These are phyloP conservation scores for Cepaea nemoralis DNA, from an alignment of 1,140 invertebrate species.

Conservation along the genomic window DNA sequence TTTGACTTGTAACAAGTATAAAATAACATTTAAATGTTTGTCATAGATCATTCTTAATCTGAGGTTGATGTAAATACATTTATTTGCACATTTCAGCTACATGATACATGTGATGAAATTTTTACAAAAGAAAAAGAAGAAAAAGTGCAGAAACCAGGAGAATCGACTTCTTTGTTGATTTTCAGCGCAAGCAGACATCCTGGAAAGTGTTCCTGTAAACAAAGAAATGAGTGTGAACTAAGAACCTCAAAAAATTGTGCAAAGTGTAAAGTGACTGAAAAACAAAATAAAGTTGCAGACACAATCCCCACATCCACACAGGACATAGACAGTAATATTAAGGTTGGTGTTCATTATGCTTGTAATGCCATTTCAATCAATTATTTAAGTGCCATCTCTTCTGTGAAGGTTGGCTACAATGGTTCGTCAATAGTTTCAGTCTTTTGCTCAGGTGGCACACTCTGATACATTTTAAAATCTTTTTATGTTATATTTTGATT, in stretches of 20 bases:
- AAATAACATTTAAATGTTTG: neutral
- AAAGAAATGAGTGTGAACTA: neutral
- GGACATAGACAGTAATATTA: neutral
- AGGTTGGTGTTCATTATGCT: neutral
- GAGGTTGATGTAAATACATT: neutral
- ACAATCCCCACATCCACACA: neutral
- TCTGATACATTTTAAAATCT: too few species aligned
- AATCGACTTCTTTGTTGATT: neutral
- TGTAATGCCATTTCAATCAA: too few species aligned
- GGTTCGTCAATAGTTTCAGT: too few species aligned
- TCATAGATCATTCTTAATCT: neutral
- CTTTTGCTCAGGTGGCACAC: too few species aligned
- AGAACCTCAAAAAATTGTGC: neutral
- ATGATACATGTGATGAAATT: constrained; percentile 56
- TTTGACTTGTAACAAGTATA: too few species aligned
- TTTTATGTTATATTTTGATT: too few species aligned
- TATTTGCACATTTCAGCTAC: constrained; percentile 41
- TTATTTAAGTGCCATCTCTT: too few species aligned
- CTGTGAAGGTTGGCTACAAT: too few species aligned
- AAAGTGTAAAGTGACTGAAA: neutral
- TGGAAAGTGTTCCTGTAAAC: neutral
- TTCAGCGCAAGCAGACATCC: neutral
- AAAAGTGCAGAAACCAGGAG: neutral
- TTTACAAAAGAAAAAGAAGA: neutral
- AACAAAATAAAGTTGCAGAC: neutral